phyloP scores from a whole-genome alignment of 30 jellyfish, hydroid and myxozoan species.

The Chrysaora quinquecirrha region DNA sequence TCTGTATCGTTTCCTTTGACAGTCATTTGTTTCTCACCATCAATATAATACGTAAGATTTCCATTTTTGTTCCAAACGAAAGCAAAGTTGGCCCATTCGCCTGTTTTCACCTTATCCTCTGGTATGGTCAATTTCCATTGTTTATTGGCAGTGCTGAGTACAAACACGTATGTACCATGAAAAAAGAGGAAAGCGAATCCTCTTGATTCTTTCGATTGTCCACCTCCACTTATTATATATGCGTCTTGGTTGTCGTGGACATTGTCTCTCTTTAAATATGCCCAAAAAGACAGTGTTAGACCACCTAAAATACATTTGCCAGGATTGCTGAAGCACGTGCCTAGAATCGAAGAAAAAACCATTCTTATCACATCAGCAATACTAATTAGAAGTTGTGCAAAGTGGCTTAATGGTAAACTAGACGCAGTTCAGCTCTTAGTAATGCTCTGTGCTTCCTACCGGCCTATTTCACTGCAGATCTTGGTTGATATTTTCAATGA shows the following conservation, averaged over 20 bases:
- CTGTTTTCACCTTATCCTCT: conserved; percentile 54
- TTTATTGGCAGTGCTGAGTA: conserved; percentile 75
- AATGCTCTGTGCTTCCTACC: no score
- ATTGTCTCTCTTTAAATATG: conserved; percentile 55
- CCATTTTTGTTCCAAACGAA: conserved; percentile 92
- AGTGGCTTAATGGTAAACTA: no score
- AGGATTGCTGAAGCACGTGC: conserved; percentile 99
- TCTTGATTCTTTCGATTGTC: conserved; percentile 97
- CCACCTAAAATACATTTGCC: conserved; percentile 96
- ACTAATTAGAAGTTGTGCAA: no score
- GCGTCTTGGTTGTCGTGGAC: conserved; percentile 87
- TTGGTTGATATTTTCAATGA: no score
- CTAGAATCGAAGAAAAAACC: conserved; percentile 49
- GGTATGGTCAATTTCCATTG: conserved; percentile 94
- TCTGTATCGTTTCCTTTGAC: conserved; percentile 53
- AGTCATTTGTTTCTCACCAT: conserved; percentile 70
- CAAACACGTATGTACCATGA: conserved; percentile 93
- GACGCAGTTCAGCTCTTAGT: no score
- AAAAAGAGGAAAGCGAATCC: conserved; percentile 96
- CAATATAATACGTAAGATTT: conserved; percentile 59
- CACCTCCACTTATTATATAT: conserved; percentile 97
- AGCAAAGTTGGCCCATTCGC: conserved; percentile 76
- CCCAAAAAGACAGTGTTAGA: conserved; percentile 91
- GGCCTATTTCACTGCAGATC: no score
- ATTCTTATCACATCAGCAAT: no score